Base-by-base conservation (phyloP, 2,888 invertebrate genomes). In the Autographa gamma region DNA sequence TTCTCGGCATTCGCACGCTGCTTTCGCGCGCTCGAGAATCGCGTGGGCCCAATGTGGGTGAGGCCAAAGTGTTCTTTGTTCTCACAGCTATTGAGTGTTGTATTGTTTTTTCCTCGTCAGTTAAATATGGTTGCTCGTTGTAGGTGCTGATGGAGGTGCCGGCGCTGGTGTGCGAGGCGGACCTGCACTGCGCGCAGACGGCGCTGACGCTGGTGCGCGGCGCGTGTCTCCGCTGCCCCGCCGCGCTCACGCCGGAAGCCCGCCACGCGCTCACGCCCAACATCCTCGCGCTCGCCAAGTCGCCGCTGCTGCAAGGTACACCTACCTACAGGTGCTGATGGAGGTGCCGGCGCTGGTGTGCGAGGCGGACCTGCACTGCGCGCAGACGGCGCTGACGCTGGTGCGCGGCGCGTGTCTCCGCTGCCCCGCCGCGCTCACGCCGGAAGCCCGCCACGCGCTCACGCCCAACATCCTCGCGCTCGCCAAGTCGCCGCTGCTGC, bases 351-450 rank as follows among this genome's bases (percentile, higher is more conserved):
- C 25, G 19, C 4, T 99, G 86, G 96, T 97, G 67, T n/a, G n/a
- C n/a, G n/a, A n/a, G n/a, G n/a, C n/a, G n/a, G 99, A 99, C 95
- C 96, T 99, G 74, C 99, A 99, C 93, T 99, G 99, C 83, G 99
- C 99, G 60, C 99, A 99, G 95, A 96, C 98, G 86, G 98, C 98
- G 19, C 96, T 99, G 74, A 97, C 97, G 67, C 96, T 98, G 66
- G 96, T 99, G 66, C 98, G 98, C 74, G 97, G 98, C 64, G 97
- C 98, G 60, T 98, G 98, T 65, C 96, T 97, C 79, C 96, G 97
- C 54, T 97, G 98, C 89, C 97, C 98, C 16, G 96, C 97, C 79
- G 98, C 98, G 59, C 94, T 98, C 81, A 96, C 97, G 70, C 96
- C 97, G 79, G 97, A 98, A 56, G 96, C 97, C 69, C 96, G 97